Conservation (phyloP, 2,113 vertebrate genomes). For the Eubucco bourcierii region DNA sequence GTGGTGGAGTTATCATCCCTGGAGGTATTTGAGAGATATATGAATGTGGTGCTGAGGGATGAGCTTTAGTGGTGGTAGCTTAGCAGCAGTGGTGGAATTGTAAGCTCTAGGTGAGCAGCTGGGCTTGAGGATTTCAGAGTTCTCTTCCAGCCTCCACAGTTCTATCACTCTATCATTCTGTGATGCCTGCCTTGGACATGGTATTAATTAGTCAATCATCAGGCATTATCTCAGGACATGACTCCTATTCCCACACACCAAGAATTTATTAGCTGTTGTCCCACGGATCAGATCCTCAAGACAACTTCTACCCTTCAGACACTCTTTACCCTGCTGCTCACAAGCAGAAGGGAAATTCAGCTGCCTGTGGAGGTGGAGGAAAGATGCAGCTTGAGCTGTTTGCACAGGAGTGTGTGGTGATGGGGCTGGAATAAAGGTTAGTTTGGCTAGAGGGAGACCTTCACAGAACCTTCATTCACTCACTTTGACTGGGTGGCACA, state of each 20-base stretch:
- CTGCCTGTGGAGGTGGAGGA: background rate
- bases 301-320: fast-evolving
- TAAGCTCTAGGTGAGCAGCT: no score
- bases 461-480: conserved; percentile 48
- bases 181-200: background rate
- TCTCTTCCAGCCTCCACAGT: no score
- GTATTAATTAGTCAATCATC: background rate
- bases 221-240: background rate
- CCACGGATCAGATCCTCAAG: background rate
- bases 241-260: background rate
- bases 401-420: background rate
- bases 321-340: background rate
- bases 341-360: background rate
- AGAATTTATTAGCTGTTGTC: background rate
- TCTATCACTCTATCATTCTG: no score
- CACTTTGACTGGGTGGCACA: background rate
- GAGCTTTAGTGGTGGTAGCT: no score
- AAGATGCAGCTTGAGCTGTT: conserved; percentile 10
- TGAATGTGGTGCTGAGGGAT: no score
- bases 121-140: no score
- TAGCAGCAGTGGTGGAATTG: no score
- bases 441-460: background rate
- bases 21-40: no score
- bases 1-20: no score
- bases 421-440: conserved; percentile 20